Base-by-base conservation (phyloP, 2,113 vertebrate species). In the Crotalus horridus region DNA sequence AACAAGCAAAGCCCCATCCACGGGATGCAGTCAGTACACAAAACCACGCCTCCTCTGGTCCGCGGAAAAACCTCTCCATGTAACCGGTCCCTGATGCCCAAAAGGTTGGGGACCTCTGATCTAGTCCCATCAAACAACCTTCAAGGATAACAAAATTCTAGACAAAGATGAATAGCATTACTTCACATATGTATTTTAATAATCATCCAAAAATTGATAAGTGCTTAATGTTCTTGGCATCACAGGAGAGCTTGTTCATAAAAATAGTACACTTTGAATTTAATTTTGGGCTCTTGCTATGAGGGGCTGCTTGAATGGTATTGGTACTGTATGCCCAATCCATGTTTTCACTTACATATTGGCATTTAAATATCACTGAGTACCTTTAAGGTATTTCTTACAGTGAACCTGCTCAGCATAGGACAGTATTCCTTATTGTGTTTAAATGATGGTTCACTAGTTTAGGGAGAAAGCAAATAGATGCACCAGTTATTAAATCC, bases 121-220 rank as follows among this genome's bases (percentile, higher is more conserved):
- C 48, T 51, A 51, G 1, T 96, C 94, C 94, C 94, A 94, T 95
- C 94, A 96, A 95, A 94, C 64, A 15, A 21, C 91, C 89, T 55
- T 0, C 0, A 29, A 61, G 53, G 87, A 3, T 90, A 87, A 39
- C 21, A 9, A 69, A 90, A 87, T 55, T 23, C 9, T 11, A 92
- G 48, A 43, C 92, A 4, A 91, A 3, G 3, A 23, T 85, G 56
- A 53, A 17, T 43, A 91, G 24, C 92, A 46, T 4, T 54, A 20
- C 89, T 95, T 88, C 2, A 39, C 69, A 39, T 74, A 74, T 39
- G 6, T 39, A 39, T 6, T 74, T 74, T 74, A 8, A 74, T 74
- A 74, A 39, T 20, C 69, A 20, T 74, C n/a, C 2, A 20, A 74
- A 74, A 74, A 17, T 74, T 33, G 4, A 7, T 33, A 33, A 74